Percentiles rank a stretch among this genome's conserved stretches.
phyloP scores from a whole-genome alignment of 1,140 invertebrate species.

The Amyelois transitella region DNA sequence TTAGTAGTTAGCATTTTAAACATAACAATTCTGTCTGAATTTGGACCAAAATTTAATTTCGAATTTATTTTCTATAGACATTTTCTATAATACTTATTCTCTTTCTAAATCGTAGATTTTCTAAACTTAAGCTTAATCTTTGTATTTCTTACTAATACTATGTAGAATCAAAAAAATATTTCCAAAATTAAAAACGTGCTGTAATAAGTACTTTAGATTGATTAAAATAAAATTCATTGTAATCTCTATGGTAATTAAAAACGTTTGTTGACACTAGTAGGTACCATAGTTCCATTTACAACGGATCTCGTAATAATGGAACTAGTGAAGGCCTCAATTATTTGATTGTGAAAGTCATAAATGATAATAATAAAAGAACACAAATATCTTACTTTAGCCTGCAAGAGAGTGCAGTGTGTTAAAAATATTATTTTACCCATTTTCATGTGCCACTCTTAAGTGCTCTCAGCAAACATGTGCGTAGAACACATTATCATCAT shows the following conservation, averaged over 20 bases:
- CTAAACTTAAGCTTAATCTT: constrained; percentile 5
- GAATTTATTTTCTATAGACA: constrained; percentile 23
- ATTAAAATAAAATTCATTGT: too few relatives aligned
- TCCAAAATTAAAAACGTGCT: neutral
- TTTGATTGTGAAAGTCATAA: too few relatives aligned
- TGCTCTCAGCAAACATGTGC: neutral
- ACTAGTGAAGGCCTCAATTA: too few relatives aligned
- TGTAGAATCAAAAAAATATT: neutral
- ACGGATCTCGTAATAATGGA: too few relatives aligned
- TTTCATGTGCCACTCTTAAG: neutral
- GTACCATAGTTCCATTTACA: too few relatives aligned
- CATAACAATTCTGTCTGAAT: constrained; percentile 24
- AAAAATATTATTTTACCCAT: neutral
- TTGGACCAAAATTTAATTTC: constrained; percentile 34
- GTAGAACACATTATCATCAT: neutral
- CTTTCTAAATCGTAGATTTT: constrained; percentile 16
- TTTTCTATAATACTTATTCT: constrained; percentile 16
- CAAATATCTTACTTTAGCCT: too few relatives aligned
- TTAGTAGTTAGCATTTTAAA: neutral
- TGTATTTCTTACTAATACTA: neutral
- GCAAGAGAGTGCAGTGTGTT: too few relatives aligned
- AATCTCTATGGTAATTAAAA: too few relatives aligned
- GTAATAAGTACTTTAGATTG: too few relatives aligned
- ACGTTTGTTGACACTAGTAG: too few relatives aligned
- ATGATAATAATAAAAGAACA: too few relatives aligned